Evolutionary conservation across 2,888 invertebrate genomes (phyloP).

Genomic region (Sceliomorpha sp.): DNA sequence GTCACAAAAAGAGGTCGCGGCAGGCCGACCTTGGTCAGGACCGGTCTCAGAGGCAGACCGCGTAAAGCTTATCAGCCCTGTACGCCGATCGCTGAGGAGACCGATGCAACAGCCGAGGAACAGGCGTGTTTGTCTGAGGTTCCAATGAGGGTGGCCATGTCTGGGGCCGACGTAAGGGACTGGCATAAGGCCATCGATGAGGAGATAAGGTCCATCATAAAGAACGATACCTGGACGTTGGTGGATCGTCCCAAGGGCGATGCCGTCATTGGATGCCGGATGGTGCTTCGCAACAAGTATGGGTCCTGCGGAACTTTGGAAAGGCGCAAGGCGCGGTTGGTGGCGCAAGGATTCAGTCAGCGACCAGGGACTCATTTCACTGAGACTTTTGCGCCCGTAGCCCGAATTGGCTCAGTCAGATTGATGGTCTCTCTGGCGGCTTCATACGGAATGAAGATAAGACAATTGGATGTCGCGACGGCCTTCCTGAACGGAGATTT

Average conservation of each 20-base stretch:
- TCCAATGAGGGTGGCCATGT: slow-evolving; percentile 2
- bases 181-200: slow-evolving; percentile 21
- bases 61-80: background rate
- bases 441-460: background rate
- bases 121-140: background rate
- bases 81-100: background rate
- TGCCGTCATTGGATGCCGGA: slow-evolving; percentile 12
- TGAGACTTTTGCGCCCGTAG: slow-evolving; percentile 16
- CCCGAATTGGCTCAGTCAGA: background rate
- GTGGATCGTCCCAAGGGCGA: slow-evolving; percentile 13
- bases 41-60: background rate
- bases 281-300: slow-evolving; percentile 16
- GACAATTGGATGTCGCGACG: slow-evolving; percentile 7
- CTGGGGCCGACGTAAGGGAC: slow-evolving; percentile 1
- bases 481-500: slow-evolving; percentile 8
- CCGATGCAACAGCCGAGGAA: too few species aligned
- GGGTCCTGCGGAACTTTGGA: slow-evolving; percentile 9
- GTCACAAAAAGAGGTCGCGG: slow-evolving; percentile 1
- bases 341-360: slow-evolving; percentile 26
- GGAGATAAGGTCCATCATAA: slow-evolving; percentile 2
- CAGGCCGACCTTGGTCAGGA: background rate
- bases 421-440: slow-evolving; percentile 1
- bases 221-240: slow-evolving; percentile 12
- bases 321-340: slow-evolving; percentile 23
- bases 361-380: slow-evolving; percentile 13